Conservation (phyloP, 2,797 vertebrate genomes). For the Anniella stebbinsi region DNA sequence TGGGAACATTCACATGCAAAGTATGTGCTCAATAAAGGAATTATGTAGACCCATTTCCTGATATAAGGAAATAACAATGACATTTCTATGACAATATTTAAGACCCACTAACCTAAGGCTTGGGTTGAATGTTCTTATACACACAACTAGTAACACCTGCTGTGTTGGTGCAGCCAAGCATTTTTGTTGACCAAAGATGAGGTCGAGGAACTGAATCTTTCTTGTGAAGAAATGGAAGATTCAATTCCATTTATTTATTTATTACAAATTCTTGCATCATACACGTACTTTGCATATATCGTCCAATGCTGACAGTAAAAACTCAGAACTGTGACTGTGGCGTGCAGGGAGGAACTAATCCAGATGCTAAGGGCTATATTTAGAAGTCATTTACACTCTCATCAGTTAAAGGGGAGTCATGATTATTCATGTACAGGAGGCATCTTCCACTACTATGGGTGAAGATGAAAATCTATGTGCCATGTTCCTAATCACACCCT, state of each 20-base stretch:
- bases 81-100: neutral
- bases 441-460: neutral
- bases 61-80: neutral
- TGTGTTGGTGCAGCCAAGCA: neutral
- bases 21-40: neutral
- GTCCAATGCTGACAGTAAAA: neutral
- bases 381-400: constrained; percentile 29
- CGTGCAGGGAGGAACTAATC: neutral
- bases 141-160: no score
- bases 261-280: neutral
- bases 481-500: neutral
- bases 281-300: neutral
- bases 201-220: neutral
- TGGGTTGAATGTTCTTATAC: neutral
- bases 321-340: neutral
- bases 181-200: neutral
- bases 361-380: constrained; percentile 27
- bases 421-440: constrained; percentile 24
- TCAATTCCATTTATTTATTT: neutral
- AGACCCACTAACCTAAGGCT: neutral
- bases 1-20: neutral
- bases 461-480: neutral
- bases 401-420: constrained; percentile 18
- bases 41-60: no score
- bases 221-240: neutral